Base-by-base conservation (phyloP, 2,888 invertebrate genomes). In the Ctenicera cuprea region DNA sequence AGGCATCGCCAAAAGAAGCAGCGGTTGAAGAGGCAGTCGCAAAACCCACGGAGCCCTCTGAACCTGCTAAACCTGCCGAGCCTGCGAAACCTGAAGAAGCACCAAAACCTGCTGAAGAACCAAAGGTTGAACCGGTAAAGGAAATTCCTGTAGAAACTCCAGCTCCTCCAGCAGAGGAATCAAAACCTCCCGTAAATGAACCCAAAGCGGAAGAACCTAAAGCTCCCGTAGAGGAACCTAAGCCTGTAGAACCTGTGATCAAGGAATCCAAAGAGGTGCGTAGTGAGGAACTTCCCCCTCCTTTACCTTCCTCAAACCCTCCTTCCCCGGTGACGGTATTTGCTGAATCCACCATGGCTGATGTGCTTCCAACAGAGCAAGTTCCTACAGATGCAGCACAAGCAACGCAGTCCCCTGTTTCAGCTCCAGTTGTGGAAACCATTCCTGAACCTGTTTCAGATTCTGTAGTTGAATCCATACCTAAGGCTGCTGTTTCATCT, bases 291-390 rank as follows among this genome's bases (percentile, higher is more conserved):
- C 86, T 89, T 85, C 93, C 93, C 87, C 93, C 93, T 85, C 92
- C 93, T 82, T 90, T 93, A 85, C 93, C 93, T 80, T 90, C 91
- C 85, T 92, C 91, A 85, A 92, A 92, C 85, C 93, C 93, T 86
- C 93, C 93, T 81, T 92, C 92, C 84, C 92, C 92, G 88, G 92
- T 93, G 88, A 92, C 91, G 86, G 92, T 92, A 82, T 93, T 93
- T 87, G 93, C 93, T 86, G 91, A 91, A 85, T 90, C 90, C 85
- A 91, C 91, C 78, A 91, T 91, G 90, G 91, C 91, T 85, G 86
- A 86, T 61, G 80, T 81, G 74, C 76, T 83, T 73, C 80, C 89
- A 88, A 81, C 88, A 54, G 80, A 79, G 71, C 77, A 79, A 65
- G 76, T 78, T 69, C 75, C 79, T 61, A 76, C 73, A 70, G 41